Base-by-base conservation (phyloP, 92 coral and sea anemone species). In the Montipora capitata region DNA sequence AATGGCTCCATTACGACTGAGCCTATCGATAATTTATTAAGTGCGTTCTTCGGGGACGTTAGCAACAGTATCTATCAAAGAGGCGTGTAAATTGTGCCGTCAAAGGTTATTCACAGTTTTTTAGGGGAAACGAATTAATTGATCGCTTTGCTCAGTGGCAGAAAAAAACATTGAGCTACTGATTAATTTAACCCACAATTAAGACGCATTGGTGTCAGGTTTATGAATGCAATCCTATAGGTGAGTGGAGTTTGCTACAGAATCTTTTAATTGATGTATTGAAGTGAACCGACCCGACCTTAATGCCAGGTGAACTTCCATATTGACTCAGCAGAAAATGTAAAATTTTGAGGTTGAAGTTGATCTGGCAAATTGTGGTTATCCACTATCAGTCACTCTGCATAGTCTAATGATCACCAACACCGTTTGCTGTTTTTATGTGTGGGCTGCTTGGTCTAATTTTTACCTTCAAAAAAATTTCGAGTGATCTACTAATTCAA, bases 51-150 rank as follows among this genome's bases (percentile, higher is more conserved):
- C 27, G 42, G 12, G 49, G 79, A 27, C 72, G 80, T 83, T 83
- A 83, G 87, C 87, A 83, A 83, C 87, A 59, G 80, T 62, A 72
- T 72, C 79, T 42, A 58, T 83, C 44, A 79, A 61, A 70, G 72
- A 39, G 87, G 69, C 62, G 61, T 61, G 72, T 54, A 70, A 56
- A 14, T 70, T 45, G 51, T 4, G 9, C 51, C 9, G 51, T 45
- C 6, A 69, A 52, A 49, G 70, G 72, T 83, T 73, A 83, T 83
- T 72, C 80, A 72, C 27, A 43, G 80, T 70, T 42, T 67, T 78
- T 44, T 41, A 18, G 43, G 57, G 27, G 72, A n/a, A 56, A 6
- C 59, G 41, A 72, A 83, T 72, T 83, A 83, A 83, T 83, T 83
- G 72, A 83, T 83, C 45, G 15, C 72, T 61, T 59, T 58, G 42